Base-by-base conservation (phyloP, 2,797 vertebrate genomes). In the Manis pentadactyla region DNA sequence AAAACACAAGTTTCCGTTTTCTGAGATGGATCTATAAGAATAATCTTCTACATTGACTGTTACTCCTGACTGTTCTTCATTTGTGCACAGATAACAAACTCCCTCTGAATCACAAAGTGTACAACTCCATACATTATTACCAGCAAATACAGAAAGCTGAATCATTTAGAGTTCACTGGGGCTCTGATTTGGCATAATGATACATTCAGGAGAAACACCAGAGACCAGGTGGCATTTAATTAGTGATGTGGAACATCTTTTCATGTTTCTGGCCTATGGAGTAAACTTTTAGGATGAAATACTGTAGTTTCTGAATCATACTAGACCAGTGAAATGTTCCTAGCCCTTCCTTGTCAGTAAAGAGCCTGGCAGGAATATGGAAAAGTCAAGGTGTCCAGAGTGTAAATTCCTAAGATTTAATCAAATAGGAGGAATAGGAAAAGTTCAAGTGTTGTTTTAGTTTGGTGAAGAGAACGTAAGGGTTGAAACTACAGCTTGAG, bases 151-250 rank as follows among this genome's bases (percentile, higher is more conserved):
- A 61, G 96, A 96, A 86, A 90, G 39, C 55, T 13, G 81, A 92
- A 42, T 94, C 77, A 61, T 79, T 96, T n/a, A 84, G 39, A 86
- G 95, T 84, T 86, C 46, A 93, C 57, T 57, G 55, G 68, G 86
- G 71, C 14, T 94, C 42, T 11, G 92, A 94, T 97, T 61, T 94
- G 98, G 97, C 95, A 96, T 71, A 93, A 75, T 92, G 82, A 87
- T 95, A 64, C 78, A 93, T 82, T 49, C 3, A 37, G 49, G 15
- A 75, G 27, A 31, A 74, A 57, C 49, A 74, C 49, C 0, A 12
- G 69, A 69, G 19, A 93, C 42, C 23, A 51, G 66, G 31, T 21
- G 31, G 5, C 34, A 96, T 95, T 69, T 31, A 82, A n/a, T n/a
- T n/a, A n/a, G n/a, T n/a, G n/a, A n/a, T n/a, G n/a, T n/a, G n/a